Evolutionary conservation across 2,113 vertebrate genomes (phyloP).

Genomic region (Tricholaema leucomelas): DNA sequence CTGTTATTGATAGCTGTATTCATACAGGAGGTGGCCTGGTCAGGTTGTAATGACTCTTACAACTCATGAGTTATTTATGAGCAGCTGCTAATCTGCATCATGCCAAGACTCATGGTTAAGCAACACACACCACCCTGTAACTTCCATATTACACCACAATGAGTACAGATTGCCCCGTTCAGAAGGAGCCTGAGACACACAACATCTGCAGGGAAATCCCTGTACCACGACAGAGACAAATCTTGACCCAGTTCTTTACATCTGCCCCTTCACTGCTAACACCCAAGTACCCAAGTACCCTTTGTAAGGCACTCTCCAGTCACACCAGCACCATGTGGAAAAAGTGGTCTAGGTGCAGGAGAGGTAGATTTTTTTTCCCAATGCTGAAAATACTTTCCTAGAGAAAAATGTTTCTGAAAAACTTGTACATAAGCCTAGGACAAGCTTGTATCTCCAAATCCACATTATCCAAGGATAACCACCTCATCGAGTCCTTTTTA

Average conservation of each 20-base stretch:
- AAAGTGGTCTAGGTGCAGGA: neutral
- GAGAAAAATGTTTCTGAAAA: neutral
- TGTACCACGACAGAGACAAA: neutral
- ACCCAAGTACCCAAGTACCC: neutral
- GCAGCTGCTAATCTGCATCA: neutral
- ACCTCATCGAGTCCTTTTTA: neutral
- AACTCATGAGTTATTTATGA: slow-evolving; percentile 35
- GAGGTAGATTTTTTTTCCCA: neutral
- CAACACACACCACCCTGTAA: neutral
- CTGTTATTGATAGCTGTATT: slow-evolving; percentile 40
- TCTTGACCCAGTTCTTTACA: neutral
- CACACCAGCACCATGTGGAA: neutral
- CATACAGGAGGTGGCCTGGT: slow-evolving; percentile 1
- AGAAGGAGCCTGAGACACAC: neutral
- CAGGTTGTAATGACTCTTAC: neutral
- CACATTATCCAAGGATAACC: neutral
- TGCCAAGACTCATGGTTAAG: accelerated
- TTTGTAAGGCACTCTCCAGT: neutral
- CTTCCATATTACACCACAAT: neutral
- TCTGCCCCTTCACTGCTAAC: neutral
- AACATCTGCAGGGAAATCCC: neutral
- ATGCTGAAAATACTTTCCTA: neutral
- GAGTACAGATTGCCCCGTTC: neutral
- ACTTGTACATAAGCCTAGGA: neutral
- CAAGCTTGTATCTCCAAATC: neutral